Base-by-base conservation (phyloP, 53 echinoderm and acorn worm species). In the Zoroaster sp. region DNA sequence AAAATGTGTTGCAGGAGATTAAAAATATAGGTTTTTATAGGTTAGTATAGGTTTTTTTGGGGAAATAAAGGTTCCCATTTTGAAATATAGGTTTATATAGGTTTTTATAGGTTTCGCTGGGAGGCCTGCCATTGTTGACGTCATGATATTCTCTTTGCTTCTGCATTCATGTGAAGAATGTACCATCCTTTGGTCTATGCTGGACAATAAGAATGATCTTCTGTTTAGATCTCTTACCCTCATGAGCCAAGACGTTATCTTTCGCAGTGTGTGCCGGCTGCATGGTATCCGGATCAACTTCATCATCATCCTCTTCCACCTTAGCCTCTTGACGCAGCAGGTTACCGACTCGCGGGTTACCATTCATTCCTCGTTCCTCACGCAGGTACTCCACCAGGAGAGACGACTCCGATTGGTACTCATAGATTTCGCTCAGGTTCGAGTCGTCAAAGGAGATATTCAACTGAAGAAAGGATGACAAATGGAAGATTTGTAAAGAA, bases 391-490 rank as follows among this genome's bases (percentile, higher is more conserved):
- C 78, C 0, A 38, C 75, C 49, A 88, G 54, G 35, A 73, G 23
- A 12, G 94, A 90, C 25, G 75, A 68, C 36, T 92, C 92, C 0
- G 92, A 92, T 67, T 89, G 92, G 90, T 94, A 94, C 86, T 92
- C 90, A 31, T 59, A 92, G 13, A 47, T 77, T 49, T 87, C 92
- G n/a, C 67, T 79, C 66, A 80, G 35, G 15, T 83, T 75, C 5
- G 87, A 53, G 5, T 92, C 77, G 25, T 87, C 69, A 59, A 91
- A 91, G 39, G 78, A 1, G 77, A 91, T 76, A 4, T n/a, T 40
- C 70, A 76, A 5, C 87, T 91, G 59, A 4, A 17, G n/a, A 33
- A 31, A 86, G 25, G 35, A 28, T 68, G 12, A 65, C 0, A 42
- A 35, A 25, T 25, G 10, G 0, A 39, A 39, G 1, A 6, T 0